phyloP scores from a whole-genome alignment of 2,797 vertebrate genomes.

The Paratrypauchen microcephalus region DNA sequence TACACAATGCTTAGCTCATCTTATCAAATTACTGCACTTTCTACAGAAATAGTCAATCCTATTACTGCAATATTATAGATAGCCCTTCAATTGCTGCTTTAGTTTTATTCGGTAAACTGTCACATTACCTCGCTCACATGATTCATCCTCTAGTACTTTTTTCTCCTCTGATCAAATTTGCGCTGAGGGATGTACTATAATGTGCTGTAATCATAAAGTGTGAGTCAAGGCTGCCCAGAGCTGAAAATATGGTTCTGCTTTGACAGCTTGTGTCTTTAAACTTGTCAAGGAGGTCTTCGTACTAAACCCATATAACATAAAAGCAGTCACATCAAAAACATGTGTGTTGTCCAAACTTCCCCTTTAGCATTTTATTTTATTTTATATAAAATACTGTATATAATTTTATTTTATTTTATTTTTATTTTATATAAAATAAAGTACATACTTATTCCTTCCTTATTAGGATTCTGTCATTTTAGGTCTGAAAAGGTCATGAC shows the following conservation, averaged over 20 bases:
- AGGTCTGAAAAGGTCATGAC: not conserved
- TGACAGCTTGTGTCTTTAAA: constrained; percentile 43
- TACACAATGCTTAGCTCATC: not conserved
- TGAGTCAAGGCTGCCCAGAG: constrained; percentile 28
- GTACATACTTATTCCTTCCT: constrained; percentile 11
- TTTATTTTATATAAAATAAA: too few relatives aligned
- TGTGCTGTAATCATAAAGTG: constrained; percentile 30
- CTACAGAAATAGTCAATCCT: not conserved
- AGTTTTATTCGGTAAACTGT: not conserved
- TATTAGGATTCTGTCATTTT: constrained; percentile 3
- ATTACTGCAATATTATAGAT: not conserved
- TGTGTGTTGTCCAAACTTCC: constrained; percentile 18
- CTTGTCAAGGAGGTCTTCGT: constrained; percentile 29
- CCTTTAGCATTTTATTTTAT: too few relatives aligned
- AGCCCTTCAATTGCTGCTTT: constrained; percentile 10
- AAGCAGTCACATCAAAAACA: constrained; percentile 28
- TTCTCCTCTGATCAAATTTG: constrained; percentile 10
- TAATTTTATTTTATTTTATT: too few relatives aligned
- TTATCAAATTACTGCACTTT: not conserved
- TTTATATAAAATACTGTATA: too few relatives aligned
- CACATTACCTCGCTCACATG: constrained; percentile 4
- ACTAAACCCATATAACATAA: constrained; percentile 14
- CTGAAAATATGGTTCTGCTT: constrained; percentile 60
- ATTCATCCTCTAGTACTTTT: constrained; percentile 9
- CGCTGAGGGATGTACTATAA: constrained; percentile 12